These are phyloP conservation scores for Chamaetylas fuelleborni DNA, from an alignment of 2,113 vertebrate species.

Conservation along the genomic window DNA sequence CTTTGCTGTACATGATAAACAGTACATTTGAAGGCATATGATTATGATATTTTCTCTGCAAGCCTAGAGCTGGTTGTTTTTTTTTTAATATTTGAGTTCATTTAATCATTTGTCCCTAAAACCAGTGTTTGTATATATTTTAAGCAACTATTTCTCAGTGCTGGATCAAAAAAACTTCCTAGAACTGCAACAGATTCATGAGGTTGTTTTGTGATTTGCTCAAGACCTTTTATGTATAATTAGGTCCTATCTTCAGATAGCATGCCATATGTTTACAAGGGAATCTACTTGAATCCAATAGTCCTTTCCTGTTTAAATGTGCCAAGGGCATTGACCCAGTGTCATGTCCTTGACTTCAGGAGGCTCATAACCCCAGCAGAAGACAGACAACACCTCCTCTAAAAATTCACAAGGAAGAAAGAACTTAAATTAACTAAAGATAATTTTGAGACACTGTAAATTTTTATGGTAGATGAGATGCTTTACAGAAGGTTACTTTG, in stretches of 20 bases:
- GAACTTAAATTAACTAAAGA: background rate
- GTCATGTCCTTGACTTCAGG: background rate
- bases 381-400: background rate
- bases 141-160: background rate
- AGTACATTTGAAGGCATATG: background rate
- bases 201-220: background rate
- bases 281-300: background rate
- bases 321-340: background rate
- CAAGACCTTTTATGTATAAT: background rate
- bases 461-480: background rate
- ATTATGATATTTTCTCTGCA: background rate
- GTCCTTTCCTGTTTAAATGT: background rate
- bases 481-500: background rate
- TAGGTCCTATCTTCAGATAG: background rate
- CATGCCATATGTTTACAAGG: background rate
- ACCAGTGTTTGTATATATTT: accelerated
- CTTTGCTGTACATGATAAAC: background rate
- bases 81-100: background rate
- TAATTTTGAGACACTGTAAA: background rate
- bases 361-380: background rate
- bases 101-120: background rate
- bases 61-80: background rate
- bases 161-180: background rate
- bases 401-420: background rate
- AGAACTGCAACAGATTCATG: background rate